phyloP scores from a whole-genome alignment of 2,113 vertebrate genomes.

The Sylvietta virens region DNA sequence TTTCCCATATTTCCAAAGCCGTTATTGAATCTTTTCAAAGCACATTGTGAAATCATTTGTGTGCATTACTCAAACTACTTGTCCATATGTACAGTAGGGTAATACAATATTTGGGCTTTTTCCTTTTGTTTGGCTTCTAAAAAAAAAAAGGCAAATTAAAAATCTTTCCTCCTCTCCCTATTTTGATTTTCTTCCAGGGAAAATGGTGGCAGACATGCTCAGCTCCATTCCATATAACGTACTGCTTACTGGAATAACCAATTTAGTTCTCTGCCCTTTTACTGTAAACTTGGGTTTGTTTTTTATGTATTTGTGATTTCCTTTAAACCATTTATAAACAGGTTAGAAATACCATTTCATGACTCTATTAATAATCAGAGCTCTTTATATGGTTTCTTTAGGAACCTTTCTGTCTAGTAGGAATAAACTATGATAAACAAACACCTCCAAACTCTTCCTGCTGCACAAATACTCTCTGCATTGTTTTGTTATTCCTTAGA shows the following conservation, averaged over 20 bases:
- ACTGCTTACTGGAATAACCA: neutral
- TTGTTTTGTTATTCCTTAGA: conserved; percentile 26
- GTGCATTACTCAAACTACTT: neutral
- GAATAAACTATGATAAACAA: conserved; percentile 37
- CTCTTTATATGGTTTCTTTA: neutral
- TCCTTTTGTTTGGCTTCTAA: neutral
- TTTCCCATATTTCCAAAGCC: conserved; percentile 35
- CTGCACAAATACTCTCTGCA: neutral
- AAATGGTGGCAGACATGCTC: neutral
- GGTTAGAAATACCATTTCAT: neutral
- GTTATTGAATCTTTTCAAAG: conserved; percentile 1
- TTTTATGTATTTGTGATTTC: conserved; percentile 22
- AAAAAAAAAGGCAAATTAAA: neutral
- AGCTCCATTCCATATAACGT: neutral
- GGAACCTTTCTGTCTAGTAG: neutral
- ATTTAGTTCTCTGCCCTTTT: conserved; percentile 10
- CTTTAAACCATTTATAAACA: conserved; percentile 13
- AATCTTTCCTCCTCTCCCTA: neutral
- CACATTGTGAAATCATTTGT: neutral
- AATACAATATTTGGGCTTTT: neutral
- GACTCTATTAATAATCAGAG: conserved; percentile 26
- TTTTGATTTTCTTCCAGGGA: neutral
- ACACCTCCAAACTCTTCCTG: conserved; percentile 21
- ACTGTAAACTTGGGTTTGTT: neutral
- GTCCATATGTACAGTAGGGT: neutral